These are phyloP conservation scores for Heteromyza rotundicornis DNA, from an alignment of 2,888 invertebrate genomes.

Conservation along the genomic window DNA sequence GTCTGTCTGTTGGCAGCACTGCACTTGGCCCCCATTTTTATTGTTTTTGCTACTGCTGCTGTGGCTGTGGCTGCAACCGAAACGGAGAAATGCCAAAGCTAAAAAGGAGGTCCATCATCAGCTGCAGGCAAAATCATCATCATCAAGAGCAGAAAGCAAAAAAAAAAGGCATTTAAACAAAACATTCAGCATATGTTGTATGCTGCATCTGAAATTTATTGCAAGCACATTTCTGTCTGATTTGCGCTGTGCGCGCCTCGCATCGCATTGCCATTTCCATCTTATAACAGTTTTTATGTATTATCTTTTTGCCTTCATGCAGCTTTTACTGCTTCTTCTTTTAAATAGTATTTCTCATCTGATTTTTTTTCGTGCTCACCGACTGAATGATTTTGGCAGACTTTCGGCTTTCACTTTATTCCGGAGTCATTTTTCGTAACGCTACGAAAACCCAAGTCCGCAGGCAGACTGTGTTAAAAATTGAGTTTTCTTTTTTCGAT, in stretches of 20 bases:
- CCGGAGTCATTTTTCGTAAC: too few species aligned
- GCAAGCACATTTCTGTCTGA: background rate
- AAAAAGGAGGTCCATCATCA: background rate
- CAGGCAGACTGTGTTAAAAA: too few species aligned
- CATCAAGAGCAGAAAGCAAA: background rate
- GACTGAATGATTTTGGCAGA: too few species aligned
- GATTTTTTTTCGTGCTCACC: too few species aligned
- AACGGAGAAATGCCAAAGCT: background rate
- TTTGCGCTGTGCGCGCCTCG: background rate
- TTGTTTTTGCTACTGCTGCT: background rate
- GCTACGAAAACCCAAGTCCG: too few species aligned
- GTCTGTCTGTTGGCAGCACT: background rate
- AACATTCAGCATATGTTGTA: background rate
- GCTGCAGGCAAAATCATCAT: slow-evolving; percentile 1
- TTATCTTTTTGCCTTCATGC: background rate
- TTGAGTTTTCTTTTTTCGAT: too few species aligned
- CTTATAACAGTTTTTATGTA: background rate
- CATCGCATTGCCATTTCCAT: background rate
- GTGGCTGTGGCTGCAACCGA: background rate
- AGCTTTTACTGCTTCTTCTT: background rate
- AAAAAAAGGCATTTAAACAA: background rate
- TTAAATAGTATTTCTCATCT: background rate
- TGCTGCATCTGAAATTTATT: background rate
- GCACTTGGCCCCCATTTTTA: background rate
- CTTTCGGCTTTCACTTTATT: too few species aligned